Percentiles rank a stretch among this genome's conserved stretches.
Evolutionary conservation across 2,797 vertebrate genomes (phyloP).

Genomic region (Paguma larvata): DNA sequence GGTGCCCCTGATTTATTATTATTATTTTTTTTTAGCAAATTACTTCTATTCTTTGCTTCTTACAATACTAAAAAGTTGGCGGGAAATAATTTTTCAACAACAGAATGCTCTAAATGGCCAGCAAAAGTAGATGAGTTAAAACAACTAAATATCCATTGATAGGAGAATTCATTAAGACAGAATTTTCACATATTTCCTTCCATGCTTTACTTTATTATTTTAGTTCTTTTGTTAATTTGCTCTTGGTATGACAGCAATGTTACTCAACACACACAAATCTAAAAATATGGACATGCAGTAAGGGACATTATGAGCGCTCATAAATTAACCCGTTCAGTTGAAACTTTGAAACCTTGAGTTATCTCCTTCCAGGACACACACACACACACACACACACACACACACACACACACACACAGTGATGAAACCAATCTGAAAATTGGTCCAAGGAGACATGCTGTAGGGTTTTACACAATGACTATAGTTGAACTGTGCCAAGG

Average conservation of each 20-base stretch:
- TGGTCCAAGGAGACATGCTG: background rate
- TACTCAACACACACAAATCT: background rate
- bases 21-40: background rate
- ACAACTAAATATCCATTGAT: background rate
- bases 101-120: background rate
- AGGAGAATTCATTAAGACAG: background rate
- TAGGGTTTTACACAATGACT: background rate
- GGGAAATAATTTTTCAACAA: background rate
- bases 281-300: background rate
- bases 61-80: conserved; percentile 18
- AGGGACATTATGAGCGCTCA: background rate
- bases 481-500: background rate
- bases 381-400: accelerated
- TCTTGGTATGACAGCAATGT: background rate
- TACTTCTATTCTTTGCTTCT: conserved; percentile 24
- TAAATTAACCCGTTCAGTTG: background rate
- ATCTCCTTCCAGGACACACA: background rate
- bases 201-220: conserved; percentile 16
- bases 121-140: background rate
- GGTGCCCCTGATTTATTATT: too few relatives aligned
- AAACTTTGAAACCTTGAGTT: conserved; percentile 26
- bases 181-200: conserved; percentile 36
- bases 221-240: conserved; percentile 13
- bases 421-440: background rate
- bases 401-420: background rate